phyloP scores from a whole-genome alignment of 2,888 invertebrate species.

The Chaetogeoica ovagalla region DNA sequence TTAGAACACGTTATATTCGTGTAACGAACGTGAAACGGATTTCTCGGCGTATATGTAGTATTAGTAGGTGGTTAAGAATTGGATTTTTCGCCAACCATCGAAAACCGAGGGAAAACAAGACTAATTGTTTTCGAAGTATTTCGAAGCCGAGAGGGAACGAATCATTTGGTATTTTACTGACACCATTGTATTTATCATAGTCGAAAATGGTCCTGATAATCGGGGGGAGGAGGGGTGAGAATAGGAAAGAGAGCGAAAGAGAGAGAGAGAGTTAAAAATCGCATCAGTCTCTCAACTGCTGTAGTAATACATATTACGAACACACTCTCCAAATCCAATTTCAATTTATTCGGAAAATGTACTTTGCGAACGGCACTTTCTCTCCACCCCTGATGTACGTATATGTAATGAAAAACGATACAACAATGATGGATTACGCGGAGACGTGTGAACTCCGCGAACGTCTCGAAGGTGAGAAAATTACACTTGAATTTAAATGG shows the following conservation, averaged over 20 bases:
- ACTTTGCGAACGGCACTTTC: conserved; percentile 33
- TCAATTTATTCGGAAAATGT: conserved; percentile 46
- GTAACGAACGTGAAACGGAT: too few species aligned
- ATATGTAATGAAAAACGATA: conserved; percentile 42
- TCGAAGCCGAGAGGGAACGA: background rate
- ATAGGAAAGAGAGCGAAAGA: background rate
- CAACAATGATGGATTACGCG: conserved; percentile 44
- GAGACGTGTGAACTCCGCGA: conserved; percentile 34
- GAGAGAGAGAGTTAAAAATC: conserved; percentile 4
- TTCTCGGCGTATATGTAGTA: background rate
- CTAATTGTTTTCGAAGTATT: conserved; percentile 9
- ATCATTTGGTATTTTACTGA: background rate
- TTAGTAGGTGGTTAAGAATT: background rate
- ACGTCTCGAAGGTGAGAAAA: conserved; percentile 35
- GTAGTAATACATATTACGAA: background rate
- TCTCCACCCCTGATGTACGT: too few species aligned
- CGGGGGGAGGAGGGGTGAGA: background rate
- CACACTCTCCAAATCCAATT: conserved; percentile 35
- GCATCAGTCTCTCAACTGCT: conserved; percentile 29
- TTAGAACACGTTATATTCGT: too few species aligned
- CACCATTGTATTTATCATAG: conserved; percentile 45
- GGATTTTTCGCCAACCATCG: conserved; percentile 17
- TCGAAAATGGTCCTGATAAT: conserved; percentile 10
- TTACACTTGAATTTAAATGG: conserved; percentile 44
- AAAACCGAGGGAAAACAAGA: background rate